phyloP scores from a whole-genome alignment of 1,140 invertebrate genomes.

The Drosophila pruinosa region DNA sequence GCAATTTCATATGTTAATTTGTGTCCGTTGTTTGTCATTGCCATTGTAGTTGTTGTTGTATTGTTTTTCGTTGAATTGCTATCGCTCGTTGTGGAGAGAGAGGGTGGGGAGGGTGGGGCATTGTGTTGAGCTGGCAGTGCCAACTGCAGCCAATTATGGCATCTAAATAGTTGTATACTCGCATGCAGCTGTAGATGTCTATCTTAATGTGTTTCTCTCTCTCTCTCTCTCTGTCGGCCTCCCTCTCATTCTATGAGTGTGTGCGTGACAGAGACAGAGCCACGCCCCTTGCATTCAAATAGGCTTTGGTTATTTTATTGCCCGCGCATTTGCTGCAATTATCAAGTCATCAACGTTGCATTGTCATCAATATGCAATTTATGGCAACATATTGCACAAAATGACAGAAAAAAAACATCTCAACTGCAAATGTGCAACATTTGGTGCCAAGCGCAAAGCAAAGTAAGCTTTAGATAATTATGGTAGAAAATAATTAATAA shows the following conservation, averaged over 20 bases:
- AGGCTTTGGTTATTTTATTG: conserved; percentile 80
- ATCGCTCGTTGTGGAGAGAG: not conserved
- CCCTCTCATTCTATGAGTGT: not conserved
- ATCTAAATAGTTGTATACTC: conserved; percentile 76
- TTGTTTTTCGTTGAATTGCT: conserved; percentile 40
- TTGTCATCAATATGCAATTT: conserved; percentile 78
- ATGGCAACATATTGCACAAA: conserved; percentile 38
- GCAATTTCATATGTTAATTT: conserved; percentile 78
- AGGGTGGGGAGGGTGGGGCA: not conserved
- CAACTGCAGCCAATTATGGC: conserved; percentile 71
- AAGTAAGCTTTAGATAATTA: not conserved
- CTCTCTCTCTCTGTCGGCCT: not conserved
- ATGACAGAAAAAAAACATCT: conserved; percentile 17
- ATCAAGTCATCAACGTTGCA: conserved; percentile 79
- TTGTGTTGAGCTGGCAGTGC: conserved; percentile 4
- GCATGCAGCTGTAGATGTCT: conserved; percentile 2
- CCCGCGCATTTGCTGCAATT: conserved; percentile 79
- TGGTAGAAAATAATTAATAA: not conserved
- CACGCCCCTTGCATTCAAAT: conserved; percentile 57
- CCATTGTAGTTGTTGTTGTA: not conserved
- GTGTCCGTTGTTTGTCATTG: conserved; percentile 15
- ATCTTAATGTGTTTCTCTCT: conserved; percentile 8
- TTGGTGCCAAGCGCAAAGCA: conserved; percentile 4
- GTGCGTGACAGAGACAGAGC: conserved; percentile 17
- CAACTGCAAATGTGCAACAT: conserved; percentile 48